phyloP scores from a whole-genome alignment of 1,140 invertebrate genomes.

The Drosophila sproati region DNA sequence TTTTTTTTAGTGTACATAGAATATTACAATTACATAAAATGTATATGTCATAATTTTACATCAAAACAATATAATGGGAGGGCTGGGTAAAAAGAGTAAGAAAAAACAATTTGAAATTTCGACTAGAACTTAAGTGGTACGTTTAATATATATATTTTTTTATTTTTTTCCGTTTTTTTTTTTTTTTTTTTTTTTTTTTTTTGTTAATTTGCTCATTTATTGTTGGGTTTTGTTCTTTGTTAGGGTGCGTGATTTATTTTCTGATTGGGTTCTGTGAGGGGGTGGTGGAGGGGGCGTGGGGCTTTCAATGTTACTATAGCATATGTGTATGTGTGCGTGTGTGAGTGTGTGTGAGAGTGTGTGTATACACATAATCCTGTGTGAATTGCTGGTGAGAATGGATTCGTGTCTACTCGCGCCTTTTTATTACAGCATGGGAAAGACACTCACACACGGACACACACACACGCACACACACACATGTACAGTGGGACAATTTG shows the following conservation, averaged over 20 bases:
- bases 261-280: constrained; percentile 16
- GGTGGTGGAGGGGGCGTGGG: constrained; percentile 2
- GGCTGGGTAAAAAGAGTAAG: constrained; percentile 43
- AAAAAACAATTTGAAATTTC: constrained; percentile 81
- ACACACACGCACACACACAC: constrained; percentile 1
- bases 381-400: constrained; percentile 1
- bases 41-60: constrained; percentile 69
- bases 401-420: constrained; percentile 4
- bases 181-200: neutral
- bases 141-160: constrained; percentile 53
- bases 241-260: constrained; percentile 17
- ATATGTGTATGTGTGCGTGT: constrained; percentile 7
- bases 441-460: neutral
- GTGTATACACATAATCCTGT: constrained; percentile 26
- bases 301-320: constrained; percentile 55
- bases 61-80: constrained; percentile 59
- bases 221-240: constrained; percentile 4
- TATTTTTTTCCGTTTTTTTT: constrained; percentile 12
- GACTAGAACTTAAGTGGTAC: constrained; percentile 82
- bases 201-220: constrained; percentile 17
- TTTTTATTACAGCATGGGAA: constrained; percentile 10
- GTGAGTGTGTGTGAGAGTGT: constrained; percentile 29
- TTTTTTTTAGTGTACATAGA: constrained; percentile 66
- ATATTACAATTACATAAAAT: constrained; percentile 74
- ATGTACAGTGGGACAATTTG: neutral